A percentile compares a stretch with the other conserved stretches of the same genome.
These are phyloP conservation scores for Epicampocera succincta DNA, from an alignment of 2,888 invertebrate genomes.

Conservation along the genomic window DNA sequence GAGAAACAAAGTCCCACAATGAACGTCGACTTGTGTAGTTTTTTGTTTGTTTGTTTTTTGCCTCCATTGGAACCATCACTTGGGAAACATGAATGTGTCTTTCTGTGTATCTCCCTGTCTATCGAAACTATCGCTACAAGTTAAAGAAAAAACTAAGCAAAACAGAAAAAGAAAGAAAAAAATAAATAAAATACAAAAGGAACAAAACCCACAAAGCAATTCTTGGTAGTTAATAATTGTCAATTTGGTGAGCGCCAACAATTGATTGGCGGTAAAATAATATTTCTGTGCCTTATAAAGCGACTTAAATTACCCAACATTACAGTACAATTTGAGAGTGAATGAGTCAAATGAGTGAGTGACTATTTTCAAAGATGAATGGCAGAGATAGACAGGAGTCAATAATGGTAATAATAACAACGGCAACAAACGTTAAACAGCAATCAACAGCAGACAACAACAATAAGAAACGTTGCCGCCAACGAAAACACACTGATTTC, in stretches of 20 bases:
- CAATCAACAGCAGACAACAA: constrained; percentile 15
- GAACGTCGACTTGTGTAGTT: constrained; percentile 59
- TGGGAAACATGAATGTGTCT: constrained; percentile 65
- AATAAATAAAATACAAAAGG: constrained; percentile 5
- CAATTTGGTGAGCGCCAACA: constrained; percentile 70
- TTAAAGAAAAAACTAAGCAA: constrained; percentile 20
- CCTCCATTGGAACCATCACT: constrained; percentile 59
- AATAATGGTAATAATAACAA: constrained; percentile 51
- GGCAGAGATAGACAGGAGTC: constrained; percentile 66
- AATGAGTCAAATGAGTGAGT: constrained; percentile 54
- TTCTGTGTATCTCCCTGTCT: constrained; percentile 46
- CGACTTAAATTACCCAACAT: constrained; percentile 71
- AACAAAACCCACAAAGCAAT: constrained; percentile 50
- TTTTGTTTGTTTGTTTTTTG: constrained; percentile 37
- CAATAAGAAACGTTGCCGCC: constrained; percentile 52
- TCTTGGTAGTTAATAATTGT: constrained; percentile 68
- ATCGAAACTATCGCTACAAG: constrained; percentile 49
- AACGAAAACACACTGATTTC: constrained; percentile 52
- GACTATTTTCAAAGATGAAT: constrained; percentile 62
- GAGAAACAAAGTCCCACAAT: constrained; percentile 62
- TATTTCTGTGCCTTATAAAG: constrained; percentile 70
- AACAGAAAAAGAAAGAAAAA: not conserved
- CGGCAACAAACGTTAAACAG: constrained; percentile 18
- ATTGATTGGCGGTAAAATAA: constrained; percentile 70
- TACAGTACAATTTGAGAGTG: constrained; percentile 61